Evolutionary conservation across 2,888 invertebrate genomes (phyloP).

Genomic region (Taenaris catops): DNA sequence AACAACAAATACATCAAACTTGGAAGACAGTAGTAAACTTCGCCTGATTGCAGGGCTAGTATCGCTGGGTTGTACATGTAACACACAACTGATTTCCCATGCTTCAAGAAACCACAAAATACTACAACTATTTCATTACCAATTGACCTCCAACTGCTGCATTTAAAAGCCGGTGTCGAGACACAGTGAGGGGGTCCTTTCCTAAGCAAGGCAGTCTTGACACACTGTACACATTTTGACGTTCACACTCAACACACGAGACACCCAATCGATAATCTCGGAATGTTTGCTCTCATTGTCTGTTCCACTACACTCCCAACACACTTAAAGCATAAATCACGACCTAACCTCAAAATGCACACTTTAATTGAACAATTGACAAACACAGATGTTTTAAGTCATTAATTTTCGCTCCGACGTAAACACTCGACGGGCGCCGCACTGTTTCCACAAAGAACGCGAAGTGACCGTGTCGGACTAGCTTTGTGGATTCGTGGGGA

Average conservation of each 20-base stretch:
- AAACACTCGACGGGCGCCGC: constrained; percentile 46
- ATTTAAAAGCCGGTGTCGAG: constrained; percentile 24
- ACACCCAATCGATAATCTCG: constrained; percentile 14
- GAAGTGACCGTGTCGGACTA: constrained; percentile 45
- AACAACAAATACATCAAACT: no score
- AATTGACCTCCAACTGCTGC: constrained; percentile 31
- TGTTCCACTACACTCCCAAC: constrained; percentile 25
- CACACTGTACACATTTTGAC: constrained; percentile 35
- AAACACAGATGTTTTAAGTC: constrained; percentile 64
- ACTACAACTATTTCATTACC: constrained; percentile 32
- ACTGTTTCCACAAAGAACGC: constrained; percentile 54
- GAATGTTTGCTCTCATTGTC: constrained; percentile 15
- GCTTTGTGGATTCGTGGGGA: constrained; percentile 62
- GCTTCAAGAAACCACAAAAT: no score
- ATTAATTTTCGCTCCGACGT: constrained; percentile 47
- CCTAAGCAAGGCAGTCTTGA: constrained; percentile 34
- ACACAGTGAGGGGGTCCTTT: constrained; percentile 15
- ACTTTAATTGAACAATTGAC: constrained; percentile 53
- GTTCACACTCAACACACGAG: constrained; percentile 37
- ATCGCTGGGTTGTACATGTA: no score
- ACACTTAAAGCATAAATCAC: constrained; percentile 45
- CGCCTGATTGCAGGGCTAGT: no score
- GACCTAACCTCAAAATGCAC: constrained; percentile 72
- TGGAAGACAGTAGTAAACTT: no score
- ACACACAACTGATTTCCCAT: no score